Percentiles rank a stretch among this genome's conserved stretches.
These are phyloP conservation scores for Bufotes viridis DNA, from an alignment of 2,797 vertebrate genomes.

Conservation along the genomic window DNA sequence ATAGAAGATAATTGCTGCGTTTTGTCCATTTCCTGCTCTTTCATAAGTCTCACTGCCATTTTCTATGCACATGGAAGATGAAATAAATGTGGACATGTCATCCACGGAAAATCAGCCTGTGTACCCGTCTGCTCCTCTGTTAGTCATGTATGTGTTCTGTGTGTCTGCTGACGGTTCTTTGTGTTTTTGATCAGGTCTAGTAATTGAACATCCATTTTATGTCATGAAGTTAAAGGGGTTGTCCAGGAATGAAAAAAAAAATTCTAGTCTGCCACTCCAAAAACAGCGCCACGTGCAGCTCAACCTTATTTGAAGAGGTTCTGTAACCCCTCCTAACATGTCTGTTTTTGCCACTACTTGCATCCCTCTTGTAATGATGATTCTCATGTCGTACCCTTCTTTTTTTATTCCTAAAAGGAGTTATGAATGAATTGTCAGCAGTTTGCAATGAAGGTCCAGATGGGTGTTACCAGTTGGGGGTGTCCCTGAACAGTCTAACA, in stretches of 20 bases:
- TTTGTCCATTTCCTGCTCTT: constrained; percentile 78
- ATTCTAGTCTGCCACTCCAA: too few relatives aligned
- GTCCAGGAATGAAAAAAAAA: too few relatives aligned
- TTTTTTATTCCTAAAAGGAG: too few relatives aligned
- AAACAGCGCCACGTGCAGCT: not conserved
- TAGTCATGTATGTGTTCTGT: constrained; percentile 21
- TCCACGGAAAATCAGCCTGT: constrained; percentile 75
- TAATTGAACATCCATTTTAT: not conserved
- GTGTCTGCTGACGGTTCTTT: not conserved
- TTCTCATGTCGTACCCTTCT: too few relatives aligned
- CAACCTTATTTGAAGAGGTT: too few relatives aligned
- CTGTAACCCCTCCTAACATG: too few relatives aligned
- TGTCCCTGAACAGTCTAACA: too few relatives aligned
- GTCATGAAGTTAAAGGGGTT: not conserved
- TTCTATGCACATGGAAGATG: constrained; percentile 82
- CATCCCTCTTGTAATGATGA: too few relatives aligned
- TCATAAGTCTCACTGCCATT: constrained; percentile 85
- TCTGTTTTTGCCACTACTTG: too few relatives aligned
- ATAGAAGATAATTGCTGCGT: constrained; percentile 74
- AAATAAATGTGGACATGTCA: constrained; percentile 85
- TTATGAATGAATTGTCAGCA: too few relatives aligned
- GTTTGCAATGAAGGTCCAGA: too few relatives aligned
- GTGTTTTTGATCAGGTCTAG: not conserved
- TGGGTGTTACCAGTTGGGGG: too few relatives aligned
- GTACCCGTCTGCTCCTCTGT: constrained; percentile 65